Conservation (phyloP, 1,140 invertebrate species). For the Apolygus lucorum region DNA sequence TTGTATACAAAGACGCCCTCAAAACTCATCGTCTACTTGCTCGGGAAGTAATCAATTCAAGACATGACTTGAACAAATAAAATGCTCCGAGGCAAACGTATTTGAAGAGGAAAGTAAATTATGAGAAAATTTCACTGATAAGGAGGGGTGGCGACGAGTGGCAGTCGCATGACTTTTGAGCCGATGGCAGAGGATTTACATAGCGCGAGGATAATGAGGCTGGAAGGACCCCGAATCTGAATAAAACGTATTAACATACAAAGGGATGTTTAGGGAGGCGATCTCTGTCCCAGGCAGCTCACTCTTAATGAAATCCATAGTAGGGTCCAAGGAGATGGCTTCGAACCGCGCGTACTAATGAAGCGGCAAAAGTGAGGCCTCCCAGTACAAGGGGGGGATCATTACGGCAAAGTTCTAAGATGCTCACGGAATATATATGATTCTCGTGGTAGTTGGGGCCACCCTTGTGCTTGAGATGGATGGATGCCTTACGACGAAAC, state of each 20-base stretch:
- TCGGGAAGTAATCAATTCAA: too few species aligned
- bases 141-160: too few species aligned
- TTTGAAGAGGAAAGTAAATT: too few species aligned
- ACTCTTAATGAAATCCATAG: constrained; percentile 3
- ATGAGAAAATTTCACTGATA: too few species aligned
- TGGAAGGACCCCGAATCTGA: background rate
- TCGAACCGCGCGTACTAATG: constrained; percentile 12
- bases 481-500: too few species aligned
- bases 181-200: constrained; percentile 14
- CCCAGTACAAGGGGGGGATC: background rate
- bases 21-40: too few species aligned
- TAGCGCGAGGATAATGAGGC: background rate
- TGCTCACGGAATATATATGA: constrained; percentile 15
- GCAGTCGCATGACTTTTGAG: too few species aligned
- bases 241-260: constrained; percentile 15
- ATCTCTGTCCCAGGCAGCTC: background rate
- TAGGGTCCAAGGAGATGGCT: constrained; percentile 8
- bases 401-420: constrained; percentile 9
- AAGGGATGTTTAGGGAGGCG: constrained; percentile 6
- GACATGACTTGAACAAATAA: too few species aligned
- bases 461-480: too few species aligned
- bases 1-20: too few species aligned
- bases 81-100: too few species aligned
- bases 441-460: too few species aligned
- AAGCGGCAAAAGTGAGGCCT: constrained; percentile 11